A percentile compares a stretch with the other conserved stretches of the same genome.
Evolutionary conservation across 2,113 vertebrate species (phyloP).

Genomic region (Gallinago undulata): DNA sequence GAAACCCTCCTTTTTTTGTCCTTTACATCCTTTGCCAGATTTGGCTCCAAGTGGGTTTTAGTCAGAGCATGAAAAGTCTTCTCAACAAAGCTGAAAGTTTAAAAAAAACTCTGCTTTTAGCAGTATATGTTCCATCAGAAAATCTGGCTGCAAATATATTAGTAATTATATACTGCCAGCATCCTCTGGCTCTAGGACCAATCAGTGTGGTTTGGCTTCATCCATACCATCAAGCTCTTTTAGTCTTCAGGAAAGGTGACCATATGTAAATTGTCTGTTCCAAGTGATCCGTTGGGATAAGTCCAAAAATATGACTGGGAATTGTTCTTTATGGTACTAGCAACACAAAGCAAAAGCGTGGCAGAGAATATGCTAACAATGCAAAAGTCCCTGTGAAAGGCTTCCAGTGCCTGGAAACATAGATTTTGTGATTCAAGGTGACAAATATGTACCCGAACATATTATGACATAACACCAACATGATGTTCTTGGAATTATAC

Average conservation of each 20-base stretch:
- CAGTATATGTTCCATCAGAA: not conserved
- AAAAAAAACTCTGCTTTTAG: not conserved
- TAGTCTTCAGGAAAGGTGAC: not conserved
- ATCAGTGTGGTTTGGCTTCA: not conserved
- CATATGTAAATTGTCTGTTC: not conserved
- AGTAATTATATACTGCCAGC: not conserved
- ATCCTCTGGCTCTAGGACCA: not conserved
- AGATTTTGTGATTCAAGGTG: not conserved
- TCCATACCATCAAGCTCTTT: not conserved
- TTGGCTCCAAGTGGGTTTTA: rapidly evolving
- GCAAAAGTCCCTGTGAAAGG: not conserved
- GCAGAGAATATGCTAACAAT: not conserved
- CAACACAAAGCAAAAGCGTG: not conserved
- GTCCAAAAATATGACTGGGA: not conserved
- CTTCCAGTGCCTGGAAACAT: not conserved
- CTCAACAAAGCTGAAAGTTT: not conserved
- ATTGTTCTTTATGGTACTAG: not conserved
- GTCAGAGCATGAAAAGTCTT: not conserved
- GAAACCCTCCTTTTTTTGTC: not conserved
- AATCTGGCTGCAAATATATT: not conserved
- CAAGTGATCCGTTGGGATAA: not conserved
- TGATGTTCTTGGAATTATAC: not conserved
- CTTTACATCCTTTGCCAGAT: not conserved
- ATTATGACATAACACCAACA: not conserved
- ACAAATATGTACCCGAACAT: not conserved